phyloP scores from a whole-genome alignment of 2,888 invertebrate genomes.

The Eilema sororculum region DNA sequence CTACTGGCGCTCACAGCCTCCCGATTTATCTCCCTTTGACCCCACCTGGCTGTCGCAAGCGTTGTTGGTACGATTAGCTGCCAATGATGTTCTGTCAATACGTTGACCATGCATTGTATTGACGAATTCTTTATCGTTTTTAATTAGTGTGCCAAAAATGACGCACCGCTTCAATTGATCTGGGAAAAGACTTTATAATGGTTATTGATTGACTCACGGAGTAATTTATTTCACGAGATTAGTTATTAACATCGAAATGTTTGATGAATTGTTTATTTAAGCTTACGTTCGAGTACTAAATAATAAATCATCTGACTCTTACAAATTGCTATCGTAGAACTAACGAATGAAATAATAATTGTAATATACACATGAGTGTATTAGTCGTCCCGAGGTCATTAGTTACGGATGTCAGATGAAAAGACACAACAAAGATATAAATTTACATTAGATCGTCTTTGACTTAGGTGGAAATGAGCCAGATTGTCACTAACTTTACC shows the following conservation, averaged over 20 bases:
- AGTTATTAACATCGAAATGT: slow-evolving; percentile 14
- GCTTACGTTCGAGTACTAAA: slow-evolving; percentile 5
- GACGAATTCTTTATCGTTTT: slow-evolving; percentile 72
- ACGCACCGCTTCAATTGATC: slow-evolving; percentile 54
- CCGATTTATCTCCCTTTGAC: slow-evolving; percentile 83
- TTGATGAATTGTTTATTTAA: slow-evolving; percentile 31
- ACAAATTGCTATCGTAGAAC: slow-evolving; percentile 41
- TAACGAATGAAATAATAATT: slow-evolving; percentile 41
- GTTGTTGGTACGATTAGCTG: slow-evolving; percentile 65
- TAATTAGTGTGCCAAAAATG: slow-evolving; percentile 79
- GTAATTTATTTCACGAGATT: slow-evolving; percentile 17
- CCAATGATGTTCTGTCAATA: slow-evolving; percentile 86
- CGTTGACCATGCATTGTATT: slow-evolving; percentile 76
- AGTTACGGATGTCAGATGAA: slow-evolving; percentile 55
- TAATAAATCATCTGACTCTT: slow-evolving; percentile 38
- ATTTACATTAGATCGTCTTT: slow-evolving; percentile 46
- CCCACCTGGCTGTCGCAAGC: slow-evolving; percentile 83
- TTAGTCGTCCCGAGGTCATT: slow-evolving; percentile 44
- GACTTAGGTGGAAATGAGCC: slow-evolving; percentile 53
- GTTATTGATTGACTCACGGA: slow-evolving; percentile 40
- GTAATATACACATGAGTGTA: slow-evolving; percentile 41
- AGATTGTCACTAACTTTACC: slow-evolving; percentile 49
- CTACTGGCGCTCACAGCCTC: slow-evolving; percentile 74
- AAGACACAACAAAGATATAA: slow-evolving; percentile 54
- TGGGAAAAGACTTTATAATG: slow-evolving; percentile 41